These are phyloP conservation scores for Apodemus agrarius DNA, from an alignment of 2,797 vertebrate genomes.

Conservation along the genomic window DNA sequence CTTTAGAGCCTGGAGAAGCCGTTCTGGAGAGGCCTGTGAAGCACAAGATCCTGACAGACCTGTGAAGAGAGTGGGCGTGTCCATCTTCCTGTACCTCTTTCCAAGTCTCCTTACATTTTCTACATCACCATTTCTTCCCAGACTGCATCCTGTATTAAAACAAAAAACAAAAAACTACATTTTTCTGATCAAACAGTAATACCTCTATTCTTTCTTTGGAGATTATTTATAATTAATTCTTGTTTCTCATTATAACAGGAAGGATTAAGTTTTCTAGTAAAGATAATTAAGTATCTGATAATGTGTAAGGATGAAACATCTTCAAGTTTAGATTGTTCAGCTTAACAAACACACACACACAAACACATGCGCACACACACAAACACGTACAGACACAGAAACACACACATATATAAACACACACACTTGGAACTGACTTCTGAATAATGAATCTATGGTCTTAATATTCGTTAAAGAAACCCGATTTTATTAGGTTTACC, in stretches of 20 bases:
- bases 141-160: neutral
- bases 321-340: neutral
- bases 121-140: neutral
- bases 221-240: conserved; percentile 6
- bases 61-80: neutral
- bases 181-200: neutral
- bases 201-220: conserved; percentile 13
- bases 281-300: neutral
- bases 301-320: neutral
- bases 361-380: neutral
- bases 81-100: neutral
- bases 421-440: neutral
- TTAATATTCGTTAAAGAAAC: neutral
- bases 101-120: neutral
- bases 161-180: conserved; percentile 32
- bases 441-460: neutral
- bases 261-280: neutral
- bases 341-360: neutral
- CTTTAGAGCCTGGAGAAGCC: neutral
- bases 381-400: neutral
- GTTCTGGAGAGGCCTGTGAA: neutral
- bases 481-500: neutral
- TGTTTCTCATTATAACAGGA: conserved; percentile 33
- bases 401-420: neutral
- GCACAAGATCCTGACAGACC: neutral